These are phyloP conservation scores for Trachurus trachurus DNA, from an alignment of 2,797 vertebrate species.

Conservation along the genomic window DNA sequence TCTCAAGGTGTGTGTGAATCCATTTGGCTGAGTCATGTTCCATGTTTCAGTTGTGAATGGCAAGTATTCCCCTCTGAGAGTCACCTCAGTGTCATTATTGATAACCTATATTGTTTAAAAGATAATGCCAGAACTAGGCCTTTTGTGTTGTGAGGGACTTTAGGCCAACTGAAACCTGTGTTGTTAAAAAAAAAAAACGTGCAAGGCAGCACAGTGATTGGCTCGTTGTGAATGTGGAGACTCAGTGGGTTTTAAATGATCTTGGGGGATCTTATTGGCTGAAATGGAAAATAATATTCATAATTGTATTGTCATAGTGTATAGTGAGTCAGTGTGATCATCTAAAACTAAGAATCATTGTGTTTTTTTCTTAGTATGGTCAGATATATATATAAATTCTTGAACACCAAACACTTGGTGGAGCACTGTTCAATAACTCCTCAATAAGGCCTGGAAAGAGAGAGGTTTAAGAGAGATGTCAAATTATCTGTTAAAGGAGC, in stretches of 20 bases:
- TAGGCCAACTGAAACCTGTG: conserved; percentile 58
- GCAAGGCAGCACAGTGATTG: conserved; percentile 7
- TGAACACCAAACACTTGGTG: too few relatives aligned
- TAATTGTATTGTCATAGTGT: too few relatives aligned
- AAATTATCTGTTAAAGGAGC: too few relatives aligned
- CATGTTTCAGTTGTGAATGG: conserved; percentile 23
- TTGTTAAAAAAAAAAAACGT: conserved; percentile 14
- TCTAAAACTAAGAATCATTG: too few relatives aligned
- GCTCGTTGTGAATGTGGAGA: conserved; percentile 9
- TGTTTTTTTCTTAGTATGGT: too few relatives aligned
- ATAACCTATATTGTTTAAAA: conserved; percentile 25
- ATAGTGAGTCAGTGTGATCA: too few relatives aligned
- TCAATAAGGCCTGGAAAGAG: too few relatives aligned
- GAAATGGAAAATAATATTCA: too few relatives aligned
- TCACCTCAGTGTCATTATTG: conserved; percentile 31
- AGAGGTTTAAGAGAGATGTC: too few relatives aligned
- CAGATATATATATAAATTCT: too few relatives aligned
- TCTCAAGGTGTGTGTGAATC: background rate
- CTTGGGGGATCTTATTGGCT: too few relatives aligned
- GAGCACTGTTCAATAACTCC: too few relatives aligned
- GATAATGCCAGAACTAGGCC: conserved; percentile 30
- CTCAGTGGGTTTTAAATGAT: conserved; percentile 1
- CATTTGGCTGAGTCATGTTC: conserved; percentile 25
- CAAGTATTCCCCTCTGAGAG: conserved; percentile 41
- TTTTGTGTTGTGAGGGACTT: conserved; percentile 46